Evolutionary conservation across 2,797 vertebrate genomes (phyloP).

Genomic region (Falco peregrinus): DNA sequence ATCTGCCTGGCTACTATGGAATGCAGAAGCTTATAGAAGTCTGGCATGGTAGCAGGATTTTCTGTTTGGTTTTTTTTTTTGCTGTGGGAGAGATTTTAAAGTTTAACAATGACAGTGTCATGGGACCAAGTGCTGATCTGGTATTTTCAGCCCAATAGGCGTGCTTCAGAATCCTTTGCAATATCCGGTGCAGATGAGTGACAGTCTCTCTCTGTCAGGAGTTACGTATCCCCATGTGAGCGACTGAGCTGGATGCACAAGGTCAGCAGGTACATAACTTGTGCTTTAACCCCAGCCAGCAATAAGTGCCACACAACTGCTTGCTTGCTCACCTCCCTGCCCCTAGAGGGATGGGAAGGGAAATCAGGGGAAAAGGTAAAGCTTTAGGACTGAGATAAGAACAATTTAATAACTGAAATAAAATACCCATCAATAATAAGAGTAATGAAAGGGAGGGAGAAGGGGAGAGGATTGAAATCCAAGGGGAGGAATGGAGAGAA

Average conservation of each 20-base stretch:
- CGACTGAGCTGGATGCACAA: neutral
- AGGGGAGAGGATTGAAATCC: too few relatives aligned
- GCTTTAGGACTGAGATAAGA: too few relatives aligned
- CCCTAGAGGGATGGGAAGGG: too few relatives aligned
- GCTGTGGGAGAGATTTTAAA: neutral
- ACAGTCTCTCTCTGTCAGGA: neutral
- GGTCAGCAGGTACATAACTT: neutral
- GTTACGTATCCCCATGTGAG: fast-evolving
- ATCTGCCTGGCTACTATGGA: neutral
- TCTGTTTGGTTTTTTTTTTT: neutral
- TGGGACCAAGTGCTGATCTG: neutral
- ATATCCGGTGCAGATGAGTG: neutral
- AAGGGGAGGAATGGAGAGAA: too few relatives aligned
- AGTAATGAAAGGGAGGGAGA: too few relatives aligned
- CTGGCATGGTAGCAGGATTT: neutral
- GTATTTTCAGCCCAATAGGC: neutral
- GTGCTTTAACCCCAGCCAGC: too few relatives aligned
- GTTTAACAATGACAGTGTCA: neutral
- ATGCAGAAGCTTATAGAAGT: neutral
- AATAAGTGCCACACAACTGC: too few relatives aligned
- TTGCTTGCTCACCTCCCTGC: too few relatives aligned
- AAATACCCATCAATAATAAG: too few relatives aligned
- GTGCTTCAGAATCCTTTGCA: neutral
- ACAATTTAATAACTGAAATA: too few relatives aligned
- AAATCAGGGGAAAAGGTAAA: too few relatives aligned